These are phyloP conservation scores for Boloria selene DNA, from an alignment of 2,888 invertebrate species.

Conservation along the genomic window DNA sequence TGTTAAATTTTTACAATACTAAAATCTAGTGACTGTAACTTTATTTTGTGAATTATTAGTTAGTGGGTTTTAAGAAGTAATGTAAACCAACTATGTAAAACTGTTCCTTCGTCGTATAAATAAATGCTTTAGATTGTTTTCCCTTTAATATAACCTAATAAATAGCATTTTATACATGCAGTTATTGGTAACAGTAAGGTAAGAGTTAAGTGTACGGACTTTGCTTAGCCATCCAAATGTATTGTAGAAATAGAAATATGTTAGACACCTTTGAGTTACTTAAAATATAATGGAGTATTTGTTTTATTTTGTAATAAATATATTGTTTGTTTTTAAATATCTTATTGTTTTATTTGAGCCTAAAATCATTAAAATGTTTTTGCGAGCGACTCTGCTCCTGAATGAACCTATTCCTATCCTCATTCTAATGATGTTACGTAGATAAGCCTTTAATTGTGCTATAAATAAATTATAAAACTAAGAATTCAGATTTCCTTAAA, in stretches of 20 bases:
- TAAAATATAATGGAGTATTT: slow-evolving; percentile 48
- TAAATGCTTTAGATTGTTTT: slow-evolving; percentile 34
- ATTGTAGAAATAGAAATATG: slow-evolving; percentile 44
- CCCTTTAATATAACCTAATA: slow-evolving; percentile 14
- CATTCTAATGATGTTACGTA: too few relatives aligned
- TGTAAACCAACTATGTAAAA: slow-evolving; percentile 27
- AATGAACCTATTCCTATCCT: too few relatives aligned
- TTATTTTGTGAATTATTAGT: background rate
- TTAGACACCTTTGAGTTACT: slow-evolving; percentile 62
- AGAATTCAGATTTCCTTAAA: too few relatives aligned
- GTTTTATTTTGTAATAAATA: slow-evolving; percentile 64
- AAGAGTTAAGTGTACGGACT: slow-evolving; percentile 40
- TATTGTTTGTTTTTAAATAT: slow-evolving; percentile 66
- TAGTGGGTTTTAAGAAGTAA: slow-evolving; percentile 9
- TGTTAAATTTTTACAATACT: too few relatives aligned
- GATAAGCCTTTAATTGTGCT: too few relatives aligned
- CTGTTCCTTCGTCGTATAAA: slow-evolving; percentile 39
- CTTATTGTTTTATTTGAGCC: slow-evolving; percentile 44
- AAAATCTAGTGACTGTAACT: slow-evolving; percentile 3
- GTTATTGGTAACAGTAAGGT: slow-evolving; percentile 21
- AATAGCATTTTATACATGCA: slow-evolving; percentile 48
- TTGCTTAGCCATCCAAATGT: slow-evolving; percentile 52
- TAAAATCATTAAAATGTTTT: too few relatives aligned
- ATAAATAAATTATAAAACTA: too few relatives aligned
- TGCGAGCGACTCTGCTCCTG: too few relatives aligned